phyloP scores from a whole-genome alignment of 2,797 vertebrate species.

The Chaetophractus vellerosus region DNA sequence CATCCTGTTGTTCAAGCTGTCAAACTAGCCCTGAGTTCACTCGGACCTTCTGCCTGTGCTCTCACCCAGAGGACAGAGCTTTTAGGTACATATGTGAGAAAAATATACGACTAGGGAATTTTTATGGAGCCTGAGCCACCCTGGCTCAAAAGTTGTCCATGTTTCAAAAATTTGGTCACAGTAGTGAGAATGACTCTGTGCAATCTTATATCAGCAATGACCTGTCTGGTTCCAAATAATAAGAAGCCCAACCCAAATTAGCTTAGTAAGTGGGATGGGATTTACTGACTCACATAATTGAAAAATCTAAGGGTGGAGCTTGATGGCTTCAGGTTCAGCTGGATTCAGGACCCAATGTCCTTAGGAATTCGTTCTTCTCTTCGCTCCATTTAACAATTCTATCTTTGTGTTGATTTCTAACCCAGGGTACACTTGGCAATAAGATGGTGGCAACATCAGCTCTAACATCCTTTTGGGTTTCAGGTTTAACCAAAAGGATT shows the following conservation, averaged over 20 bases:
- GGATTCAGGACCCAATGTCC: not conserved
- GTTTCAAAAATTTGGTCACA: not conserved
- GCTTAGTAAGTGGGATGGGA: constrained; percentile 1
- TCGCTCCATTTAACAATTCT: not conserved
- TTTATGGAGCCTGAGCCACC: not conserved
- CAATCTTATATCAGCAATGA: not conserved
- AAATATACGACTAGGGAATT: not conserved
- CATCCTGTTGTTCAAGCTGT: not conserved
- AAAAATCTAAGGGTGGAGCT: not conserved
- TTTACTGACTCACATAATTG: not conserved
- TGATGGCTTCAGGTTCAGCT: not conserved
- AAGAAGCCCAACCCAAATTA: not conserved
- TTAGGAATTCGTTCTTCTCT: not conserved
- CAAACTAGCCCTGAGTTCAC: not conserved
- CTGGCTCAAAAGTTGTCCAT: not conserved
- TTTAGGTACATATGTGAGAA: not conserved
- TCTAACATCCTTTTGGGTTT: not conserved
- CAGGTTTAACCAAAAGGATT: not conserved
- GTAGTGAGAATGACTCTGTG: not conserved
- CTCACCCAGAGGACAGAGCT: not conserved
- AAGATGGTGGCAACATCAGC: not conserved
- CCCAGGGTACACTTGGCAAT: not conserved
- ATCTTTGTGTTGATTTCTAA: not conserved
- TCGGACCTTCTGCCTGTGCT: not conserved
- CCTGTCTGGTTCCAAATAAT: not conserved